Evolutionary conservation across 2,113 vertebrate genomes (phyloP).

Genomic region (Salminus brasiliensis): DNA sequence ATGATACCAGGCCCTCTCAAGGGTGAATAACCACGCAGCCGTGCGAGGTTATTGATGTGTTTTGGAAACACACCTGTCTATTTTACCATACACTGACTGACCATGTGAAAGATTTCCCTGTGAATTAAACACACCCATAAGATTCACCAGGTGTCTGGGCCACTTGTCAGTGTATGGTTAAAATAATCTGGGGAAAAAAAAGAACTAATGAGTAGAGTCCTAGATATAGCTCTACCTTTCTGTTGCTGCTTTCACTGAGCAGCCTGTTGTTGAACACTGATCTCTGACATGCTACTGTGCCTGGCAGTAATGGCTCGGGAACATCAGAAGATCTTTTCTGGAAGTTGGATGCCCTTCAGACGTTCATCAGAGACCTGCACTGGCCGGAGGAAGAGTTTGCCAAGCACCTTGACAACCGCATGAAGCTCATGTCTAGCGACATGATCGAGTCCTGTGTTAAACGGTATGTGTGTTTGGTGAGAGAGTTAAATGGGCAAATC

Average conservation of each 20-base stretch:
- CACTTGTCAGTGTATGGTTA: conserved; percentile 80
- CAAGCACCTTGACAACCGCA: conserved; percentile 94
- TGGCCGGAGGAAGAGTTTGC: conserved; percentile 99
- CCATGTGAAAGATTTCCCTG: conserved; percentile 29
- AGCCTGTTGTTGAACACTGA: conserved; percentile 33
- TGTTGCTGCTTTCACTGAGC: conserved; percentile 10
- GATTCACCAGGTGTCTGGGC: conserved; percentile 25
- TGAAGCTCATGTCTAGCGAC: conserved; percentile 98
- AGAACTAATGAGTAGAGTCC: conserved; percentile 32
- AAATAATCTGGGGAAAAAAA: conserved; percentile 75
- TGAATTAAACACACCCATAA: conserved; percentile 8
- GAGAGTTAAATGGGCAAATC: background rate
- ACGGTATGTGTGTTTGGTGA: conserved; percentile 76
- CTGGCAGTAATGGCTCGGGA: conserved; percentile 94
- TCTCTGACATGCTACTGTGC: conserved; percentile 67
- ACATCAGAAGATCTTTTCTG: conserved; percentile 98
- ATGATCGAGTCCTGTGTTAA: conserved; percentile 99
- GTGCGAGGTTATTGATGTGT: conserved; percentile 90
- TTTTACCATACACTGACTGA: conserved; percentile 87
- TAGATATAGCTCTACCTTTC: conserved; percentile 64
- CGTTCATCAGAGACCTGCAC: conserved; percentile 97
- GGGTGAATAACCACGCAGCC: conserved; percentile 86
- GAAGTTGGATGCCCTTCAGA: conserved; percentile 98
- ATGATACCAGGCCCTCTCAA: conserved; percentile 80
- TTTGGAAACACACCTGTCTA: conserved; percentile 68